Percentiles rank a stretch among this genome's conserved stretches.
Evolutionary conservation across 2,797 vertebrate genomes (phyloP).

Genomic region (Artibeus jamaicensis): DNA sequence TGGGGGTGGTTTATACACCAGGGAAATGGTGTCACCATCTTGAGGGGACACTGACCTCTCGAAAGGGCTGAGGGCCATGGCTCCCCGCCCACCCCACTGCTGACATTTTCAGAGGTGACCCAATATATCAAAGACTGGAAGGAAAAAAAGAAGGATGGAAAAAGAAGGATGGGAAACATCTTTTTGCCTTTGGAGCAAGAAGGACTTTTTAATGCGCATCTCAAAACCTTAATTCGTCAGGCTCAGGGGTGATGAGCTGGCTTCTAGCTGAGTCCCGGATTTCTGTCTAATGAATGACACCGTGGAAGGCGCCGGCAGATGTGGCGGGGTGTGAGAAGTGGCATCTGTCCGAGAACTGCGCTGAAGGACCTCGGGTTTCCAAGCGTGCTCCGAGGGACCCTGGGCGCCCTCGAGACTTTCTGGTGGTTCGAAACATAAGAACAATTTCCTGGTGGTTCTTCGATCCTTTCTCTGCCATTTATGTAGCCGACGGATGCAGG

Average conservation of each 20-base stretch:
- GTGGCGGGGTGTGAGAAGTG: too few relatives aligned
- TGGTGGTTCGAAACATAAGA: too few relatives aligned
- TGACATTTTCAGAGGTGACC: not conserved
- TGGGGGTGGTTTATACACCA: not conserved
- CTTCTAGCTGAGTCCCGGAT: not conserved
- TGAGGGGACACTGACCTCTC: too few relatives aligned
- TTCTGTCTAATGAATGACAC: not conserved
- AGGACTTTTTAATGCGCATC: not conserved
- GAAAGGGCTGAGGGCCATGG: not conserved
- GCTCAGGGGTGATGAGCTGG: not conserved
- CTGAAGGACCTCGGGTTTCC: not conserved
- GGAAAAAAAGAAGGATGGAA: not conserved
- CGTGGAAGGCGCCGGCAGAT: not conserved
- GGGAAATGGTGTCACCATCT: not conserved
- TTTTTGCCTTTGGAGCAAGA: not conserved
- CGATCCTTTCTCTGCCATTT: not conserved
- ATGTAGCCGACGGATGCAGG: not conserved
- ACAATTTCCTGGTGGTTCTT: not conserved
- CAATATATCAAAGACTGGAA: not conserved
- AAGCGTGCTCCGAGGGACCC: not conserved
- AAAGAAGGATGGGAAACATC: not conserved
- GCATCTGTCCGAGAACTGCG: not conserved
- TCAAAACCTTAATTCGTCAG: not conserved
- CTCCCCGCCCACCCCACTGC: not conserved
- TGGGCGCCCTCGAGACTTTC: not conserved